phyloP scores from a whole-genome alignment of 2,888 invertebrate species.

The Hydrotaea diabolus region DNA sequence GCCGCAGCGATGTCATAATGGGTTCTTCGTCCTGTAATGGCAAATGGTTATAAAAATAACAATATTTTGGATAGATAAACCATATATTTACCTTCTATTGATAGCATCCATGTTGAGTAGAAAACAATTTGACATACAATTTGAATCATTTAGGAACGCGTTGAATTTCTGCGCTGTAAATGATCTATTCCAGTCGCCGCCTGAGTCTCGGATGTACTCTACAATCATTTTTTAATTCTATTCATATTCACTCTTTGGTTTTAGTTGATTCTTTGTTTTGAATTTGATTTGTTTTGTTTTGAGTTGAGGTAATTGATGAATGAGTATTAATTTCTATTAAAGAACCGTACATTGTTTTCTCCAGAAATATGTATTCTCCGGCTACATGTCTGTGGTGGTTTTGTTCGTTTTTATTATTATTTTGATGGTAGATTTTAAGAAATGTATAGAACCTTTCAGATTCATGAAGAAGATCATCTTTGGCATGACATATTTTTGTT shows the following conservation, averaged over 20 bases:
- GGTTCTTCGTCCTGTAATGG: neutral
- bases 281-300: neutral
- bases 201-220: neutral
- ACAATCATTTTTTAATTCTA: constrained; percentile 6
- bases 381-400: too few species aligned
- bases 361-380: neutral
- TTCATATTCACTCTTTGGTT: neutral
- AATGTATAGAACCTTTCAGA: too few species aligned
- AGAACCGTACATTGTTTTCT: neutral
- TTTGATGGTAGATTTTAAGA: too few species aligned
- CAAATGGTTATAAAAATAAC: neutral
- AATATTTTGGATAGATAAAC: neutral
- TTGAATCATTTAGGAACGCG: neutral
- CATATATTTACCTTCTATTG: neutral
- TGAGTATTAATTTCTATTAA: neutral
- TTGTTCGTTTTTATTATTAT: too few species aligned
- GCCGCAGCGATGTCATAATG: neutral
- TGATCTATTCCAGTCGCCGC: neutral
- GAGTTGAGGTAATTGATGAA: neutral
- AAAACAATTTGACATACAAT: neutral
- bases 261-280: neutral
- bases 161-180: neutral
- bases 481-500: too few species aligned
- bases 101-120: neutral
- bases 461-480: too few species aligned